Base-by-base conservation (phyloP, 2,113 vertebrate genomes). In the Thymallus thymallus region DNA sequence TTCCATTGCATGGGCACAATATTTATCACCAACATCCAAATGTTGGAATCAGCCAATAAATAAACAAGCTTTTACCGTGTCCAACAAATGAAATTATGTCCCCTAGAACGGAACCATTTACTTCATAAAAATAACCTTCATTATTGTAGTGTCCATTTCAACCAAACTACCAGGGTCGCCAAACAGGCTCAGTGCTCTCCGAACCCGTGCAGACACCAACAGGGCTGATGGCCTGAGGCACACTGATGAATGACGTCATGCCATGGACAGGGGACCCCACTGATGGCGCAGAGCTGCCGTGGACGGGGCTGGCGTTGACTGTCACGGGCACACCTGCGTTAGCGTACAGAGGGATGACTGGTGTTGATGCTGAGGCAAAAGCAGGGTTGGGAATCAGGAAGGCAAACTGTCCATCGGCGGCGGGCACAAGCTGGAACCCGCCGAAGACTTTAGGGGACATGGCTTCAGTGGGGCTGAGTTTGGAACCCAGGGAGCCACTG, bases 31-130 rank as follows among this genome's bases (percentile, higher is more conserved):
- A 77, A 90, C 80, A 88, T 94, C 93, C 94, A 95, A 94, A 93
- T 92, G 82, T 92, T 94, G 94, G 93, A 94, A 75, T 87, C 76
- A 84, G 85, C 24, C 45, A 89, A 92, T 89, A 95, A 68, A 86
- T 84, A 86, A 81, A 41, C 35, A 41, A 2, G 84, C 79, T 79
- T 88, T 74, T 67, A 74, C 81, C 86, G 81, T 71, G 77, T 72
- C 70, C 77, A 81, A 79, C 30, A 79, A 69, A 77, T 69, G 70
- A 69, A 41, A 78, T 35, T 24, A 32, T 81, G 90, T 94, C 94
- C 95, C 96, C 92, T 96, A 95, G 71, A 96, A 96, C 95, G 95
- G 95, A 96, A 95, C 95, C 66, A 69, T 67, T 73, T 65, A 73
- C 79, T 82, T 85, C 63, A 78, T 73, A 78, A 82, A 80, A 80